Base-by-base conservation (phyloP, 2,113 vertebrate genomes). In the Tetrao urogallus region DNA sequence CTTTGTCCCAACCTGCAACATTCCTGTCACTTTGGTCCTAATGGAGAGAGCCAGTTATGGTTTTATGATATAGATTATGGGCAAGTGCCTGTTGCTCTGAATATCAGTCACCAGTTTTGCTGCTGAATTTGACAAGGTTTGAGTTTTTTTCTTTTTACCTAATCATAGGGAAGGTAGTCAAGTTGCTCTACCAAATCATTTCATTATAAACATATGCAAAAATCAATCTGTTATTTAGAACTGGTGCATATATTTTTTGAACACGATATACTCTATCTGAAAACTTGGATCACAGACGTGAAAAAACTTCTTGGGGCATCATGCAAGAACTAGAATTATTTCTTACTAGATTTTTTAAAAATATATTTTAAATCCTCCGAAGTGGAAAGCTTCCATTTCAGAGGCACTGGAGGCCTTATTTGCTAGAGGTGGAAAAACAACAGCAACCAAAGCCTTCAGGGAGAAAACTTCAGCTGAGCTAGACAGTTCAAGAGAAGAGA, bases 1-100 rank as follows among this genome's bases (percentile, higher is more conserved):
- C 90, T 94, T 91, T 2, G 0, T 94, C 93, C 93, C 81, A 90
- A 94, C 94, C 89, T 96, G 88, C 91, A 86, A 45, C 85, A 94
- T 96, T 95, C 93, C 91, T 93, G 72, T 88, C 64, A 61, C 72
- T 93, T 83, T 57, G 84, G 76, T 84, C 65, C 86, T 81, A 69
- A 75, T 86, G 86, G 86, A 88, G 82, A 78, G 5, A 7, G 73
- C 73, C 79, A 75, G 13, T 94, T 93, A 93, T 17, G 36, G 57
- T 65, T 95, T 94, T 88, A 88, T 71, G 82, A 84, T 86, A 84
- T 20, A 94, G 65, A 78, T 86, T 92, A 86, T 0, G 0, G 24
- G 69, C 45, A 38, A 86, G 61, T 0, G 2, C 57, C 79, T 69
- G 11, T 21, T 91, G 78, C 65, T 88, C 18, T 88, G 92, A 69